A percentile compares a stretch with the other conserved stretches of the same genome.
phyloP scores from a whole-genome alignment of 30 jellyfish, hydroid and myxozoan species.

The Turritopsis rubra region DNA sequence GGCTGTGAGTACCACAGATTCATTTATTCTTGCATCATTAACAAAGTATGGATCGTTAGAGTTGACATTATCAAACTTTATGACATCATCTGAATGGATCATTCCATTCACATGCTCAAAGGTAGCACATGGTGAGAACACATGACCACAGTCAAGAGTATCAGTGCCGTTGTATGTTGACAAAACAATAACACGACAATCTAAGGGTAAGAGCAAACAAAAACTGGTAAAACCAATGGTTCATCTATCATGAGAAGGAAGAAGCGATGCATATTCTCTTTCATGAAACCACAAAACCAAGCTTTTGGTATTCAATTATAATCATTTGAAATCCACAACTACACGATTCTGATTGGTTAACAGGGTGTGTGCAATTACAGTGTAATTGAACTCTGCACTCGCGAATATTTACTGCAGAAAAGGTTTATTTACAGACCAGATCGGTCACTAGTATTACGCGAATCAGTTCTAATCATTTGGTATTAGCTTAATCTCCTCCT shows the following conservation, averaged over 20 bases:
- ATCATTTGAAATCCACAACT: no score
- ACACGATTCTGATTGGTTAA: no score
- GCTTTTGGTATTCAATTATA: no score
- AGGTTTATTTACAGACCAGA: no score
- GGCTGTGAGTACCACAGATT: background rate
- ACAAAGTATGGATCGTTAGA: background rate
- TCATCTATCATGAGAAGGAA: background rate
- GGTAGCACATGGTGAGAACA: background rate
- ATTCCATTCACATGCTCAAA: background rate
- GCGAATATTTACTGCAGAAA: no score
- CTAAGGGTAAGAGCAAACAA: background rate
- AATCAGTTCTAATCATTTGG: no score
- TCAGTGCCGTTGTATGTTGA: background rate
- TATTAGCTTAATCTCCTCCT: no score
- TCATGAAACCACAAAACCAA: no score
- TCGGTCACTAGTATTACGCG: no score
- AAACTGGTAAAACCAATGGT: background rate
- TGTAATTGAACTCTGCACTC: no score
- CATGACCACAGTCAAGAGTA: background rate
- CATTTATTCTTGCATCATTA: background rate
- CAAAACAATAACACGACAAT: background rate
- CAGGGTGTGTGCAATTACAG: no score
- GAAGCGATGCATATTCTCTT: no score
- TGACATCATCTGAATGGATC: background rate
- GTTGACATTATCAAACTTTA: background rate